Base-by-base conservation (phyloP, 1,140 invertebrate species). In the Euwallacea fornicatus region DNA sequence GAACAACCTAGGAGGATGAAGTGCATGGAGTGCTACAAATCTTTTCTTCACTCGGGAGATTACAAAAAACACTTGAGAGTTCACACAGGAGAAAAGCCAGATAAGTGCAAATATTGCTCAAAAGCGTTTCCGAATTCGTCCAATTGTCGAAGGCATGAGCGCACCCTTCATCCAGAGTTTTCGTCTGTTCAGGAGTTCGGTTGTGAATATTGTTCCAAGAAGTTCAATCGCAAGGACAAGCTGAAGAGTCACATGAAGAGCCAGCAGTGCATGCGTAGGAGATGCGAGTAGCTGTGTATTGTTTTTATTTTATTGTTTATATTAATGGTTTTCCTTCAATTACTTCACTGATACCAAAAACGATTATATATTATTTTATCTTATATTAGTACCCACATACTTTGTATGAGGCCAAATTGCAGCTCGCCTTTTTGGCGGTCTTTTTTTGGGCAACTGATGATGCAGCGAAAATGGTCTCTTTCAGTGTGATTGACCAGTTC, bases 151-250 rank as follows among this genome's bases (percentile, higher is more conserved):
- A 11, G 55, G 2, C 55, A 58, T 16, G 16, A 16, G 6, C 10
- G 16, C 8, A 2, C 55, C 21, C 9, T 11, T 10, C 55, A 58
- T 58, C 9, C n/a, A 16, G 55, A 58, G 4, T 33, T 33, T 33
- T 33, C 21, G 21, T 33, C 21, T 1, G n/a, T n/a, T 15, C 55
- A 1, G 16, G 2, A 11, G 3, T 33, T 15, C 1, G 8, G 7
- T n/a, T 58, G 55, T 58, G 7, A 58, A 9, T 58, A 16, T 58
- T 58, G 55, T 58, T 9, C n/a, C 10, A 58, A 58, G 55, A 33
- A 11, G 16, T 58, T 58, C 6, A 2, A 16, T 13, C 10, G 55
- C 2, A 58, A 58, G 16, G 55, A 58, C 6, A 58, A 58, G 16
- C 21, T 58, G 7, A 16, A 58, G 10, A 16, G 9, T 58, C 55